Evolutionary conservation across 2,113 vertebrate genomes (phyloP), one percentile per base, ranked within the genome.

Genomic region (Propithecus coquereli): DNA sequence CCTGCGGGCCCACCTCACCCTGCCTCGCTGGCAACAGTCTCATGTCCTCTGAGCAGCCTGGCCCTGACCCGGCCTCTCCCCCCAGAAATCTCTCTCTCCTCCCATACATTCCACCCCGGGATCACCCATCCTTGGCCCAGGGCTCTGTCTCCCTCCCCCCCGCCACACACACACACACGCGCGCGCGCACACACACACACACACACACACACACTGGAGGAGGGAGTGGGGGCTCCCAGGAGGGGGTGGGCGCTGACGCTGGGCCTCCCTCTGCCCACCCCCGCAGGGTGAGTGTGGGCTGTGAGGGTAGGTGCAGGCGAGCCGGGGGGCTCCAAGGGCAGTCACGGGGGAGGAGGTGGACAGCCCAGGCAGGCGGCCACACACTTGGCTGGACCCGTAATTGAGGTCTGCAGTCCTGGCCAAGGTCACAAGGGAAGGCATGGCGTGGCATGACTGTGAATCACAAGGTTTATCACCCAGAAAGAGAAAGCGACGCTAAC

Each of bases 341-440:
- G 76, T 40, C 8, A 12, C 70, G 22, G 88, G 63, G 54, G 57
- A 76, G 50, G 65, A 74, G 71, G 77, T 97, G 68, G 91, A 95
- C 74, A 87, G 84, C 63, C 18, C 40, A 90, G 79, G 94, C 90
- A 85, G 88, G 85, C 87, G 57, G 83, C 91, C 71, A 80, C 97
- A 98, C 96, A 98, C 90, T 97, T 97, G 97, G 92, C 97, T 98
- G 94, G 94, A 85, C 91, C 90, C 87, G 34, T 97, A 97, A 98
- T 96, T 97, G 96, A 98, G 95, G 97, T 97, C 94, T 93, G 79
- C 91, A 77, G 91, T 96, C 81, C 92, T 95, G 74, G 92, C 94
- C 96, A 98, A 98, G 97, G 98, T 97, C 97, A 96, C 77, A 43
- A 92, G 89, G 92, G 73, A 94, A 97, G 93, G 85, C 65, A 91